Base-by-base conservation (phyloP, 2,113 vertebrate species). In the Dendrocopos noguchii region DNA sequence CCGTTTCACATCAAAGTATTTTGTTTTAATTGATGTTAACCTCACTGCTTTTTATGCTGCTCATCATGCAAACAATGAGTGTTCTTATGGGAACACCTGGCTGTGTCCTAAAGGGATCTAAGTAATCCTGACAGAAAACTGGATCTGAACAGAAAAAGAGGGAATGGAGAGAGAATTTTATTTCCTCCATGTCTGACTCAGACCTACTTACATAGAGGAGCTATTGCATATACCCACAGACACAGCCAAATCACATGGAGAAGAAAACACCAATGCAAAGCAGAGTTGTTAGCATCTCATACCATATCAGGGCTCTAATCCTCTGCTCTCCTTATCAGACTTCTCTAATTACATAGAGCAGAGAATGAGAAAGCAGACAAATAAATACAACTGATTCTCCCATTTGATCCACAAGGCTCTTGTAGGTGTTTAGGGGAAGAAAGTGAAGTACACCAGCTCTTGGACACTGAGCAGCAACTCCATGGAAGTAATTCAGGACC, bases 191-290 rank as follows among this genome's bases (percentile, higher is more conserved):
- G 9, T 87, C 70, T 88, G 77, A 34, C 27, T 70, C n/a, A 81
- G 85, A 90, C 77, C 53, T 84, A 16, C 47, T 84, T 80, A 63
- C 29, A 22, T 10, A 79, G 44, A 20, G 50, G 63, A 94, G 86
- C 63, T 86, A 50, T 2, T 3, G 6, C 21, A 86, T 67, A 59
- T 92, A 72, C 28, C 29, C 34, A 84, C 42, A 91, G 56, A 80
- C 55, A 57, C 56, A 94, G 70, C 77, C 81, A 94, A 79, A 94
- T 87, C 73, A 90, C 66, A 46, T 18, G 39, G 77, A 76, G 46
- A 86, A 95, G 92, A 84, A 93, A 96, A 90, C 70, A 91, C 31
- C 13, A 52, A 90, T 93, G 88, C 83, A 93, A 95, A 94, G 74
- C 34, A 92, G 67, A 19, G 44, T 81, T 55, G 81, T 95, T 65